Percentiles rank a stretch among this genome's conserved stretches.
These are phyloP conservation scores for Macheiramphus alcinus DNA, from an alignment of 2,113 vertebrate species.

Conservation along the genomic window DNA sequence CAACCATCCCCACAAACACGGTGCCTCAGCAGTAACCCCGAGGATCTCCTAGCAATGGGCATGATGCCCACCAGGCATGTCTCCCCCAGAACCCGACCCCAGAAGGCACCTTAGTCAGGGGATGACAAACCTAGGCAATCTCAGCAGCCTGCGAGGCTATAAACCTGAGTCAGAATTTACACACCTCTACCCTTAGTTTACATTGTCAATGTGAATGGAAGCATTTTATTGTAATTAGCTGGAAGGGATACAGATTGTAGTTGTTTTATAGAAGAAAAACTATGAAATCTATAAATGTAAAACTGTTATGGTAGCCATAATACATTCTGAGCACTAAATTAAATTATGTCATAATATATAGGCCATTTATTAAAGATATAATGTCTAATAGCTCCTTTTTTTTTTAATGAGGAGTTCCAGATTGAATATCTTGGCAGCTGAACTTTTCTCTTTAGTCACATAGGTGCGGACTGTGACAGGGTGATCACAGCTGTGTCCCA, in stretches of 20 bases:
- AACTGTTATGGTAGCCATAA: constrained; percentile 10
- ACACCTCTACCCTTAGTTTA: background rate
- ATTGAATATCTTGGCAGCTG: background rate
- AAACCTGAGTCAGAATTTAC: background rate
- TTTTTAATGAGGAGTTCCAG: background rate
- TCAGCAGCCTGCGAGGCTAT: background rate
- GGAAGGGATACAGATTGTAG: constrained; percentile 26
- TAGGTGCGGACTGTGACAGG: background rate
- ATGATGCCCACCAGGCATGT: background rate
- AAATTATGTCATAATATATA: constrained; percentile 58
- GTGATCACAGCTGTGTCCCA: background rate
- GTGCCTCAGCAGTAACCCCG: background rate
- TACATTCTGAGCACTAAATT: constrained; percentile 41
- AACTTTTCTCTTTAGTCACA: constrained; percentile 8
- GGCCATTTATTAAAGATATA: constrained; percentile 46
- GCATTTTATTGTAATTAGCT: constrained; percentile 61
- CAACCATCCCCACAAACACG: background rate
- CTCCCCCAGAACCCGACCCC: background rate
- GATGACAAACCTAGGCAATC: background rate
- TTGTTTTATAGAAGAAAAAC: constrained; percentile 62
- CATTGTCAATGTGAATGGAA: constrained; percentile 15
- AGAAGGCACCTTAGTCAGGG: background rate
- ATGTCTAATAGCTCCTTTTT: background rate
- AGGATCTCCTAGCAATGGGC: background rate
- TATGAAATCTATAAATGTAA: constrained; percentile 61